phyloP scores from a whole-genome alignment of 2,797 vertebrate genomes.

The Champsocephalus gunnari region DNA sequence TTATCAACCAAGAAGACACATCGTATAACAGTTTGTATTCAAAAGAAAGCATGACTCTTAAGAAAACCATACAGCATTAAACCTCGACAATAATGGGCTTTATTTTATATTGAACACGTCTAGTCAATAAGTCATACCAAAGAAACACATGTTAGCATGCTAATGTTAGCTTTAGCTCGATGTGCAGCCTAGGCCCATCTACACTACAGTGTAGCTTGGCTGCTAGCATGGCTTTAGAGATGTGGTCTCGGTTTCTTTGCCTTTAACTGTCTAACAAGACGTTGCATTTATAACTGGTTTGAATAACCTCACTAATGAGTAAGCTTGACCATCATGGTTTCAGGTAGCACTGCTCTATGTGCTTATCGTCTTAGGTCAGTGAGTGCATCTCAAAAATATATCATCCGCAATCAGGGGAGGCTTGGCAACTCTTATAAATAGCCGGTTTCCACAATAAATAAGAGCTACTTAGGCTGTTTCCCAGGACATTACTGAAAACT shows the following conservation, averaged over 20 bases:
- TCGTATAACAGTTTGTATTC: conserved; percentile 32
- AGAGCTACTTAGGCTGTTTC: conserved; percentile 50
- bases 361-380: conserved; percentile 31
- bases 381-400: conserved; percentile 19
- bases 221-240: not conserved
- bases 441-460: conserved; percentile 53
- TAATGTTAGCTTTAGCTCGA: not conserved
- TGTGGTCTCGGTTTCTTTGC: not conserved
- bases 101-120: not conserved
- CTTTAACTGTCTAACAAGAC: not conserved
- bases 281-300: not conserved
- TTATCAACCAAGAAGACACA: conserved; percentile 45
- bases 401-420: conserved; percentile 44
- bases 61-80: conserved; percentile 11
- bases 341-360: not conserved
- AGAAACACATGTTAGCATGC: not conserved
- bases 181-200: not conserved
- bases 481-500: conserved; percentile 56
- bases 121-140: not conserved
- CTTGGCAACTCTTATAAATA: conserved; percentile 49
- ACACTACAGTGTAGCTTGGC: too few relatives aligned
- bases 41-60: conserved; percentile 9
- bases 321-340: not conserved
- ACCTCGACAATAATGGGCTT: not conserved
- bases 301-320: not conserved